Conservation (phyloP, 35 echinoderm and acorn worm species). For the Holothuria glaberrima region DNA sequence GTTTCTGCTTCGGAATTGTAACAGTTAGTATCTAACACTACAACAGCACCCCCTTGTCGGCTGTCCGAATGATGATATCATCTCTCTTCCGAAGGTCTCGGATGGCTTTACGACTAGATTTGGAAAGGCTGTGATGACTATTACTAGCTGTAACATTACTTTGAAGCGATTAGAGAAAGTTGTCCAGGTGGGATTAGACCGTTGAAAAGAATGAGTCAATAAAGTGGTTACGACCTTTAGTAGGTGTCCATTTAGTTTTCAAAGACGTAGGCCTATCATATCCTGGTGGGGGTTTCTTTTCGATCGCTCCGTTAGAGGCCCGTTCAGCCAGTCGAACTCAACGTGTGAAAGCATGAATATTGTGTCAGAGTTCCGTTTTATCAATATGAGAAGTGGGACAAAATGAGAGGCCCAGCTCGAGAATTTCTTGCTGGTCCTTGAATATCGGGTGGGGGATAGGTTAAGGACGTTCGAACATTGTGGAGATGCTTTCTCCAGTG, state of each 20-base stretch:
- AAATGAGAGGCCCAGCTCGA: constrained; percentile 2
- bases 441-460: background rate
- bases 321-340: background rate
- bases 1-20: background rate
- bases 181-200: background rate
- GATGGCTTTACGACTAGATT: background rate
- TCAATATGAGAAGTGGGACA: background rate
- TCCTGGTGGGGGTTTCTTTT: background rate
- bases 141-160: background rate
- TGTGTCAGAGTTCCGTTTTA: background rate
- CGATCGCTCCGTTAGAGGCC: background rate
- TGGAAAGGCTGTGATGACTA: background rate
- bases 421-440: background rate
- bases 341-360: constrained; percentile 1
- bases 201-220: background rate
- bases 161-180: background rate
- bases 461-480: background rate
- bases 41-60: constrained; percentile 22
- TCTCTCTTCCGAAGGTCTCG: background rate
- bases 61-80: constrained; percentile 10
- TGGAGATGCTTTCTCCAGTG: background rate
- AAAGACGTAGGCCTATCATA: background rate
- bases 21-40: background rate
- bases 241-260: background rate
- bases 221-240: background rate